Evolutionary conservation across 2,888 invertebrate species (phyloP).

Genomic region (Cenopis cana): DNA sequence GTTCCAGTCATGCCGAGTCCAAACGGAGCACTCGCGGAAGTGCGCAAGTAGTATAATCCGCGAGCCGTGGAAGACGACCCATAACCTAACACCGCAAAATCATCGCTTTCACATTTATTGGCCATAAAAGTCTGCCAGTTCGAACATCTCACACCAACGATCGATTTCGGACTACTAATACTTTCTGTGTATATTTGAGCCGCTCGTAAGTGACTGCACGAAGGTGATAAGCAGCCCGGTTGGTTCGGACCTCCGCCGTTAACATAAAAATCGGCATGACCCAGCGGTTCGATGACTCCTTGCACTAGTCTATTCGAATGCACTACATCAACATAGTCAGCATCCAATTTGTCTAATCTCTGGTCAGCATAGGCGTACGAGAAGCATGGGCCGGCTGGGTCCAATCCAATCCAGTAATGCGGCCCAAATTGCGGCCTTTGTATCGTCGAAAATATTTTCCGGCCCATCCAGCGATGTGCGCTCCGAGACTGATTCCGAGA

Average conservation of each 20-base stretch:
- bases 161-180: slow-evolving; percentile 70
- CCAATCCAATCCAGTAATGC: slow-evolving; percentile 80
- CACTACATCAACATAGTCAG: slow-evolving; percentile 76
- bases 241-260: slow-evolving; percentile 89
- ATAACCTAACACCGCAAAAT: slow-evolving; percentile 74
- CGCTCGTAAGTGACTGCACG: slow-evolving; percentile 79
- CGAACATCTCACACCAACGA: slow-evolving; percentile 70
- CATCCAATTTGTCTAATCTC: slow-evolving; percentile 75
- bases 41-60: slow-evolving; percentile 78
- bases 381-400: slow-evolving; percentile 82
- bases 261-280: slow-evolving; percentile 90
- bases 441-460: slow-evolving; percentile 77
- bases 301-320: slow-evolving; percentile 79
- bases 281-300: slow-evolving; percentile 84
- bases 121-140: slow-evolving; percentile 74
- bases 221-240: slow-evolving; percentile 87
- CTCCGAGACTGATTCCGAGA: slow-evolving; percentile 85
- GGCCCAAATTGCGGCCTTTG: slow-evolving; percentile 69
- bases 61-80: slow-evolving; percentile 74
- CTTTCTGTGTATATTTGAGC: slow-evolving; percentile 77
- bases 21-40: slow-evolving; percentile 67
- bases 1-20: slow-evolving; percentile 77
- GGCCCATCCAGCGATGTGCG: slow-evolving; percentile 83
- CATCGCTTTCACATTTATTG: slow-evolving; percentile 67
- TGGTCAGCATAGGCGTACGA: slow-evolving; percentile 74